These are phyloP conservation scores for Pangasius macronema DNA, from an alignment of 2,797 vertebrate species.

Conservation along the genomic window DNA sequence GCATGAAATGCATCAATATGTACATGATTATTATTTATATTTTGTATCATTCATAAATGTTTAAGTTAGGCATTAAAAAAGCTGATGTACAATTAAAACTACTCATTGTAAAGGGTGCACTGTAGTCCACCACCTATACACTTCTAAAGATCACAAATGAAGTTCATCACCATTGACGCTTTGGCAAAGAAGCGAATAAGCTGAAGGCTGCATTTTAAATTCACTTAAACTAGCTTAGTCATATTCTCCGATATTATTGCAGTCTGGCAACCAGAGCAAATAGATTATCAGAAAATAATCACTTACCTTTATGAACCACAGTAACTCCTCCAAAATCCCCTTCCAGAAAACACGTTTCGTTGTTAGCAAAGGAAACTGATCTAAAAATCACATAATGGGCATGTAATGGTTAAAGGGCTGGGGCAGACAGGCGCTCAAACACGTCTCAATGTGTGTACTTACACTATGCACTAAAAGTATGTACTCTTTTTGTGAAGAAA, in stretches of 20 bases:
- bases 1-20: neutral
- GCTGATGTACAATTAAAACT: neutral
- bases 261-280: neutral
- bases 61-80: neutral
- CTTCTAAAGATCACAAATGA: neutral
- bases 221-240: neutral
- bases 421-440: neutral
- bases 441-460: neutral
- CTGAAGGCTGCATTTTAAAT: neutral
- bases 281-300: neutral
- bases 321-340: slow-evolving; percentile 90
- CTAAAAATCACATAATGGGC: slow-evolving; percentile 63
- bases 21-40: neutral
- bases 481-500: no score
- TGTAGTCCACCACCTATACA: neutral
- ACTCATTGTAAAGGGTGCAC: neutral
- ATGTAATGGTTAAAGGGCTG: neutral
- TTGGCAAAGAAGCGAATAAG: neutral
- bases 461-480: no score
- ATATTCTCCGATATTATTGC: neutral
- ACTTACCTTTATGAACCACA: slow-evolving; percentile 96
- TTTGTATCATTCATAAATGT: neutral
- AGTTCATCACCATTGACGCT: neutral
- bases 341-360: slow-evolving; percentile 97
- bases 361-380: slow-evolving; percentile 91